phyloP scores from a whole-genome alignment of 2,888 invertebrate genomes.

The Eucriotettix oculatus region DNA sequence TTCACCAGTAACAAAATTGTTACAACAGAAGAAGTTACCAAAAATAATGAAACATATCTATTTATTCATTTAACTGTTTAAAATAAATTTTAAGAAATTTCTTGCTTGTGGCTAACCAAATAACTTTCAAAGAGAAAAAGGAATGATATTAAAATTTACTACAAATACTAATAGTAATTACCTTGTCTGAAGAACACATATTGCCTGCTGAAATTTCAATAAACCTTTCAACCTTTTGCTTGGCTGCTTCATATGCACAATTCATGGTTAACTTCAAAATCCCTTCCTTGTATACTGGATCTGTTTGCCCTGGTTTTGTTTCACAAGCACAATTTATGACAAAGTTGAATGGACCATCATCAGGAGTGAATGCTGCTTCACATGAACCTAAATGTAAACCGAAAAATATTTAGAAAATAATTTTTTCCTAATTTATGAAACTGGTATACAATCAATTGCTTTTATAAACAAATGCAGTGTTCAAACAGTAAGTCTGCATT shows the following conservation, averaged over 20 bases:
- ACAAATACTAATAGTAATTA: constrained; percentile 20
- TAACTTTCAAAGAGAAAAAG: no score
- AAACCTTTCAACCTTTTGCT: constrained; percentile 47
- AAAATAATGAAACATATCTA: no score
- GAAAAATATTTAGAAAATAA: neutral
- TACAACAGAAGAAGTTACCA: no score
- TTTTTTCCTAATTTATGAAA: neutral
- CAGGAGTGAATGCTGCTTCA: constrained; percentile 52
- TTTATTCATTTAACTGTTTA: no score
- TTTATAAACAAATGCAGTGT: no score
- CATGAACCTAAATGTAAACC: constrained; percentile 51
- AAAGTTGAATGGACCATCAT: constrained; percentile 44
- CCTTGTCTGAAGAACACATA: constrained; percentile 65
- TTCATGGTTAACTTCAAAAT: constrained; percentile 67
- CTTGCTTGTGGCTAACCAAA: no score
- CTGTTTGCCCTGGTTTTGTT: constrained; percentile 74
- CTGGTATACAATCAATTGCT: no score
- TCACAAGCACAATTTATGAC: constrained; percentile 86
- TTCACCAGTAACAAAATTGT: no score
- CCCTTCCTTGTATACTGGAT: constrained; percentile 81
- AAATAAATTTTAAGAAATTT: no score
- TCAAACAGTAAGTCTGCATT: no score
- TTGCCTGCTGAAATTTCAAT: constrained; percentile 76
- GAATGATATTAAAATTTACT: no score
- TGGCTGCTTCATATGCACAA: constrained; percentile 62